A percentile compares a stretch with the other conserved stretches of the same genome.
Evolutionary conservation across 2,888 invertebrate species (phyloP).

Genomic region (Chesias legatella): DNA sequence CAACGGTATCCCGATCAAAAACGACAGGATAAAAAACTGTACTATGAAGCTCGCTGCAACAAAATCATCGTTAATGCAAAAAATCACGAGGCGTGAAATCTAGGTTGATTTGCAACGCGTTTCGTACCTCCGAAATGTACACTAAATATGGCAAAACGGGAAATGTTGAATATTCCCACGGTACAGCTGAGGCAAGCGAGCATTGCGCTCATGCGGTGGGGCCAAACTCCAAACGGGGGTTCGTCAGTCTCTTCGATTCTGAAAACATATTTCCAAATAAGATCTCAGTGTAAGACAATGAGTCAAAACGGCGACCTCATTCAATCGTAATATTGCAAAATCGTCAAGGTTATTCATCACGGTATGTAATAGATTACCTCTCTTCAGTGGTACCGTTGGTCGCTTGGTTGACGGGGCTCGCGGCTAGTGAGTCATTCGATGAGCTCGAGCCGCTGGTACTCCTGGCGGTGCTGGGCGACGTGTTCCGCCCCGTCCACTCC

Average conservation of each 20-base stretch:
- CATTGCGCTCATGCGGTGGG: constrained; percentile 85
- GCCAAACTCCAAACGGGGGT: constrained; percentile 71
- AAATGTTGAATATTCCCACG: constrained; percentile 92
- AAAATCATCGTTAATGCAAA: constrained; percentile 13
- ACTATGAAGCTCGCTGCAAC: constrained; percentile 90
- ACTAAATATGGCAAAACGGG: constrained; percentile 91
- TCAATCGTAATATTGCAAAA: constrained; percentile 30
- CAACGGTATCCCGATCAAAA: constrained; percentile 90
- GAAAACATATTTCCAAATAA: constrained; percentile 25
- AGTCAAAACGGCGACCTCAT: constrained; percentile 42
- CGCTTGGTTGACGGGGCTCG: constrained; percentile 44
- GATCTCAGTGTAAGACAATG: constrained; percentile 19
- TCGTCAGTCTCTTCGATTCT: constrained; percentile 71
- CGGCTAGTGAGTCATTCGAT: constrained; percentile 62
- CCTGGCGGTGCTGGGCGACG: constrained; percentile 56
- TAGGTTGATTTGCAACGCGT: constrained; percentile 26
- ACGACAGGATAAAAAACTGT: constrained; percentile 91
- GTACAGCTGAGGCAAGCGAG: constrained; percentile 92
- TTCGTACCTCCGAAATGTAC: constrained; percentile 89
- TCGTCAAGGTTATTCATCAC: constrained; percentile 24
- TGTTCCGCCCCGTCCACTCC: constrained; percentile 65
- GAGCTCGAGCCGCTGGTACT: constrained; percentile 66
- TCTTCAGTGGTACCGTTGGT: constrained; percentile 55
- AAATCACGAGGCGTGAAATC: constrained; percentile 4
- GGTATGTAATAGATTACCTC: constrained; percentile 45